A percentile compares a stretch with the other conserved stretches of the same genome.
Conservation (phyloP, 2,113 vertebrate species). For the Illadopsis cleaveri region DNA sequence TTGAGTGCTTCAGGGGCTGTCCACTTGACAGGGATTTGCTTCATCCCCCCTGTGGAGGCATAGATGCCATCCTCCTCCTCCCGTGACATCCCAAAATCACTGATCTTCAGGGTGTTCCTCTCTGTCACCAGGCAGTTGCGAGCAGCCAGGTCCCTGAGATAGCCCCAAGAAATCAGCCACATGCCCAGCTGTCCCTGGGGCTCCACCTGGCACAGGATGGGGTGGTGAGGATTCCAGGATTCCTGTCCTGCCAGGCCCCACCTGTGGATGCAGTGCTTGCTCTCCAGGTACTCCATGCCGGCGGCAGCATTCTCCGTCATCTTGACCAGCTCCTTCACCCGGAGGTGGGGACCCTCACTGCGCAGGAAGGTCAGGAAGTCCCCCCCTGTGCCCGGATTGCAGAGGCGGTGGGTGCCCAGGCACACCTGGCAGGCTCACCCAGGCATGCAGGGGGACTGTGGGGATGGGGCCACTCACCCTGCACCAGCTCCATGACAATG, state of each 20-base stretch:
- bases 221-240: background rate
- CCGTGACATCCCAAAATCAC: constrained; percentile 98
- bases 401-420: background rate
- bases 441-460: rapidly evolving
- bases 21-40: constrained; percentile 96
- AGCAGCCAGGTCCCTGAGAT: constrained; percentile 88
- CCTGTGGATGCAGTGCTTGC: constrained; percentile 96
- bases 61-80: constrained; percentile 91
- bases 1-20: constrained; percentile 94
- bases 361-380: constrained; percentile 93
- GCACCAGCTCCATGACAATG: constrained; percentile 96
- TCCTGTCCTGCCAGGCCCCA: constrained; percentile 17
- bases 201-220: rapidly evolving
- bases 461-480: constrained; percentile 69
- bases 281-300: constrained; percentile 94
- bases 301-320: constrained; percentile 89
- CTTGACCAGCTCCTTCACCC: constrained; percentile 81
- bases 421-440: background rate
- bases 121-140: constrained; percentile 95
- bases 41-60: constrained; percentile 85
- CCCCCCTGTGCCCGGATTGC: constrained; percentile 77
- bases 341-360: constrained; percentile 76
- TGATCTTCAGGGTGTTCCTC: constrained; percentile 90
- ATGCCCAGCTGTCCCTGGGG: rapidly evolving
- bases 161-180: rapidly evolving